These are phyloP conservation scores for Erpornis zantholeuca DNA, from an alignment of 2,113 vertebrate genomes.

Conservation along the genomic window DNA sequence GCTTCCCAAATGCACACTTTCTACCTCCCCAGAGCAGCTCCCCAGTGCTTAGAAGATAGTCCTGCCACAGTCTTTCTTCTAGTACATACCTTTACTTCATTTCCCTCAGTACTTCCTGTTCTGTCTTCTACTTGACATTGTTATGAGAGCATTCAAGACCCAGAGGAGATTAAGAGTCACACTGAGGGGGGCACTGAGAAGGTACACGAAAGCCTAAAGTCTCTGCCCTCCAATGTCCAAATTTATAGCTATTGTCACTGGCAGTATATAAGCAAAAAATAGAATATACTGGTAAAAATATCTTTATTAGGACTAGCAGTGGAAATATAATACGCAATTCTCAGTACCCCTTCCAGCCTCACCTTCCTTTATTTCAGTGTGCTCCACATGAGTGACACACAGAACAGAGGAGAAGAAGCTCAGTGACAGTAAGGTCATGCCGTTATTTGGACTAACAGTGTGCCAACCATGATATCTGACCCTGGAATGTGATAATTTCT, in stretches of 20 bases:
- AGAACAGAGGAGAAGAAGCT: neutral
- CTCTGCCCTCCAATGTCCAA: neutral
- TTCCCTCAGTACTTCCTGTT: neutral
- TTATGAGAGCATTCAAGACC: neutral
- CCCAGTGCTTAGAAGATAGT: neutral
- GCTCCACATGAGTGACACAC: neutral
- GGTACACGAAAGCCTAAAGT: neutral
- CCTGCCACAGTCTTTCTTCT: neutral
- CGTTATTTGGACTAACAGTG: neutral
- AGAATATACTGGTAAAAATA: neutral
- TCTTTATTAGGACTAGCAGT: neutral
- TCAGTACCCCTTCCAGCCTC: neutral
- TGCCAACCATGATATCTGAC: neutral
- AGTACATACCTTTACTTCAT: neutral
- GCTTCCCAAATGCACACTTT: neutral
- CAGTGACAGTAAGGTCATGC: neutral
- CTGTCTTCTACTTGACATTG: neutral
- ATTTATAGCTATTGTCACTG: neutral
- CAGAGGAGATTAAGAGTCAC: neutral
- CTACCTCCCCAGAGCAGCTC: neutral
- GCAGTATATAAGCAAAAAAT: neutral
- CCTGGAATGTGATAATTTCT: neutral
- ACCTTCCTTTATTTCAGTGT: neutral
- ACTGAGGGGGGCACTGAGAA: neutral
- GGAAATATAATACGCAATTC: neutral